Evolutionary conservation across 2,797 vertebrate genomes (phyloP).

Genomic region (Halcyon leucocephala): DNA sequence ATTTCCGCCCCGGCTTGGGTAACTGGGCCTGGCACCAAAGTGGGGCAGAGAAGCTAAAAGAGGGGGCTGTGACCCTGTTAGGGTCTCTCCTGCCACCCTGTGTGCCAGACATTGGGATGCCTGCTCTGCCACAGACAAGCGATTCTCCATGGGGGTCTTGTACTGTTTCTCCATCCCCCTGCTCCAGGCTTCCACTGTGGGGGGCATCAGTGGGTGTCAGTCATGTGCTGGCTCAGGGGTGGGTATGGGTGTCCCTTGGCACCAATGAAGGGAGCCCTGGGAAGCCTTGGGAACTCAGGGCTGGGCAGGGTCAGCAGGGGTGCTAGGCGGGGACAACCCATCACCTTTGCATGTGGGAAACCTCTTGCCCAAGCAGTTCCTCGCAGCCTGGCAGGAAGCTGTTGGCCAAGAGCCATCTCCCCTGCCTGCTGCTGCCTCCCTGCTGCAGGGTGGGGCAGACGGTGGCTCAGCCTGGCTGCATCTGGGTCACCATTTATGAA

Average conservation of each 20-base stretch:
- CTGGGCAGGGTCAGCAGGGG: not conserved
- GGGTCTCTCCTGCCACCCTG: not conserved
- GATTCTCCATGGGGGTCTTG: not conserved
- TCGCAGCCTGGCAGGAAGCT: not conserved
- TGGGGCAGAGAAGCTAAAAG: not conserved
- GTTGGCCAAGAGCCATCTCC: not conserved
- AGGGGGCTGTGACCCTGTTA: not conserved
- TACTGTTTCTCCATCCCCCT: not conserved
- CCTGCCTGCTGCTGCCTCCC: not conserved
- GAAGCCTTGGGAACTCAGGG: not conserved
- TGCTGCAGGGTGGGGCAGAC: not conserved
- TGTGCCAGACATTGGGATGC: not conserved
- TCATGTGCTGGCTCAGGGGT: not conserved
- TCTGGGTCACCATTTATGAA: not conserved
- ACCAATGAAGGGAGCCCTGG: not conserved
- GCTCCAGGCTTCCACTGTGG: not conserved
- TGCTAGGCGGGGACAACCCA: not conserved
- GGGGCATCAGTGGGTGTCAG: not conserved
- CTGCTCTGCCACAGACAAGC: not conserved
- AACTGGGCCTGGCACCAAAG: not conserved
- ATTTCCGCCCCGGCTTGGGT: not conserved
- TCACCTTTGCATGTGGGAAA: not conserved
- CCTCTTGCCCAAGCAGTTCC: conserved; percentile 22
- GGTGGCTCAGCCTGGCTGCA: not conserved
- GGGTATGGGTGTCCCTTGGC: accelerated